Percentiles rank a stretch among this genome's conserved stretches.
phyloP scores from a whole-genome alignment of 2,113 vertebrate genomes.

The Tragelaphus buxtoni region DNA sequence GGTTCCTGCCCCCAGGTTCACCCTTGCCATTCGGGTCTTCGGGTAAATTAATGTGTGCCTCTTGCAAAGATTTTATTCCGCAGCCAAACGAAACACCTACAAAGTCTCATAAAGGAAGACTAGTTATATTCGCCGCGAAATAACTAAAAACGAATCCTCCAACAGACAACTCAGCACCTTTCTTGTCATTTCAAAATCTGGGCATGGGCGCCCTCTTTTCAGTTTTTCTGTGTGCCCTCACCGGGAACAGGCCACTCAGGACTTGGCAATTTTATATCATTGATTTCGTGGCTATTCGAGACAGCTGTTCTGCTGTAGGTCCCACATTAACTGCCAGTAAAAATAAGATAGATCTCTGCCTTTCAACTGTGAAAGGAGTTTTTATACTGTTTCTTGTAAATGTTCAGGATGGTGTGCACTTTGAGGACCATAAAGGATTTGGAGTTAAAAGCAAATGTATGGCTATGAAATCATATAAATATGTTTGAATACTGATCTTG shows the following conservation, averaged over 20 bases:
- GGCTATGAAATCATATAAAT: background rate
- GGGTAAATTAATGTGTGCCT: background rate
- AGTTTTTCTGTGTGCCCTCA: background rate
- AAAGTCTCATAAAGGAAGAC: background rate
- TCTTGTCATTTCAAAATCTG: background rate
- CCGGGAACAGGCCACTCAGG: background rate
- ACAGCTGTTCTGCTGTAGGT: background rate
- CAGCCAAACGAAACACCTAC: background rate
- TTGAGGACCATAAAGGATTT: background rate
- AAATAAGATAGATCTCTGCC: background rate
- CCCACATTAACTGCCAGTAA: background rate
- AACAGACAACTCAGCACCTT: background rate
- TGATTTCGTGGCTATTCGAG: background rate
- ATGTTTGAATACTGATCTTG: background rate
- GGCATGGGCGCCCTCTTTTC: background rate
- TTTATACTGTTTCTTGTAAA: conserved; percentile 13
- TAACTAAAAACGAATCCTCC: background rate
- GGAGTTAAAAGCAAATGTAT: background rate
- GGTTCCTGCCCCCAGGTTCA: background rate
- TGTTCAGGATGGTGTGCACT: background rate
- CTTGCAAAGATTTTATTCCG: background rate
- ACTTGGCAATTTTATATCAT: background rate
- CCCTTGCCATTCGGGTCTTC: background rate
- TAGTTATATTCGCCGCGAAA: background rate
- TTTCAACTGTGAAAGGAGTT: background rate